Evolutionary conservation across 2,113 vertebrate genomes (phyloP).

Genomic region (Sander lucioperca): DNA sequence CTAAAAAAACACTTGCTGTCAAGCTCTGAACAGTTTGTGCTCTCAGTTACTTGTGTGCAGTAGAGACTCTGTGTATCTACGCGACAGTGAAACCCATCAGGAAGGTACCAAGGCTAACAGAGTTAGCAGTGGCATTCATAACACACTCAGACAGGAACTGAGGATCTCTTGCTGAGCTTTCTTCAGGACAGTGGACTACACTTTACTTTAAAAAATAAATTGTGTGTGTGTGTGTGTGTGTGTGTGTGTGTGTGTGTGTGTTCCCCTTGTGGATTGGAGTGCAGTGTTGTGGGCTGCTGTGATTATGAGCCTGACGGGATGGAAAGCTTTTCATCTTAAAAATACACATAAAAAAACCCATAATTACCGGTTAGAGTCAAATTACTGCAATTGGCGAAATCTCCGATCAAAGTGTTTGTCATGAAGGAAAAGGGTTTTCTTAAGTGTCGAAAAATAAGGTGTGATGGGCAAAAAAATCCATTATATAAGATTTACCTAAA

Average conservation of each 20-base stretch:
- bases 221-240: neutral
- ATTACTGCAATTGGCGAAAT: slow-evolving; percentile 4
- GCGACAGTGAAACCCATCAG: slow-evolving; percentile 14
- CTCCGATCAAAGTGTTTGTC: neutral
- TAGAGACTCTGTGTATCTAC: neutral
- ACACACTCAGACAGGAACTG: slow-evolving; percentile 1
- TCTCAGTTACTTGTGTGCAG: slow-evolving; percentile 15
- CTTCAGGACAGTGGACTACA: slow-evolving; percentile 6
- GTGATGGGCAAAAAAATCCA: neutral
- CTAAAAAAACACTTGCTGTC: slow-evolving; percentile 5
- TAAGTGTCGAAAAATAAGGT: neutral
- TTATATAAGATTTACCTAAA: neutral
- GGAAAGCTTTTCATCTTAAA: slow-evolving; percentile 38
- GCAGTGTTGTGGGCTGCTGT: slow-evolving; percentile 15
- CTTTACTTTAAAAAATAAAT: neutral
- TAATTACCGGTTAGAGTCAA: slow-evolving; percentile 16
- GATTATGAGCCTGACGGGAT: slow-evolving; percentile 28
- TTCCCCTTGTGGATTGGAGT: neutral
- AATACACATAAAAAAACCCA: neutral
- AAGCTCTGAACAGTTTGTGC: slow-evolving; percentile 16
- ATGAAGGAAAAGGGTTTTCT: slow-evolving; percentile 2
- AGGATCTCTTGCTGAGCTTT: slow-evolving; percentile 21
- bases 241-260: neutral
- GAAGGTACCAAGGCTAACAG: slow-evolving; percentile 4
- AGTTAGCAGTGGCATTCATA: slow-evolving; percentile 8